Conservation (phyloP, 2,888 invertebrate genomes). For the Oscheius sp. region DNA sequence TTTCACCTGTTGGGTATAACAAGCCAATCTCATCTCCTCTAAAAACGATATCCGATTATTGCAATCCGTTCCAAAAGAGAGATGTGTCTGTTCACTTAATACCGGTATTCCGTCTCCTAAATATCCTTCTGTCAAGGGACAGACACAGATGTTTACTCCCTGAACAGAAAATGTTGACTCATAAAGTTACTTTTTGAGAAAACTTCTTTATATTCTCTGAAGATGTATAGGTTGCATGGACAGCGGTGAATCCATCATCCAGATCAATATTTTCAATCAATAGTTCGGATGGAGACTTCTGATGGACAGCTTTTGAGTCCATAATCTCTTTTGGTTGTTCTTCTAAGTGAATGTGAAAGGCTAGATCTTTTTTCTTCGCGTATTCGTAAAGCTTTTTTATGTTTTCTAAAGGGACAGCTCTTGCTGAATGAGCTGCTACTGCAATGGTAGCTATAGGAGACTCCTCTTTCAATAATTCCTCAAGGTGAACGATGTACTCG, state of each 20-base stretch:
- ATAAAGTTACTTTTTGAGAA: constrained; percentile 19
- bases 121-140: constrained; percentile 68
- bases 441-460: constrained; percentile 38
- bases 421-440: constrained; percentile 66
- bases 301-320: constrained; percentile 46
- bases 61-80: constrained; percentile 69
- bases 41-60: constrained; percentile 66
- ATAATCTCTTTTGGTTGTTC: constrained; percentile 67
- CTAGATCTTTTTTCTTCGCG: constrained; percentile 40
- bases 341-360: constrained; percentile 69
- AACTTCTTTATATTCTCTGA: constrained; percentile 47
- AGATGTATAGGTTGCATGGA: constrained; percentile 66
- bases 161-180: background rate
- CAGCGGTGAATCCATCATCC: constrained; percentile 55
- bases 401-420: constrained; percentile 60
- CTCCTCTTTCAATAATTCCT: constrained; percentile 33
- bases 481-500: constrained; percentile 52
- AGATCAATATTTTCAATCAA: constrained; percentile 42
- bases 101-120: constrained; percentile 66
- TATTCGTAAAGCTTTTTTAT: constrained; percentile 51
- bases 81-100: constrained; percentile 42
- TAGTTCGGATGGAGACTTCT: constrained; percentile 44
- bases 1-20: constrained; percentile 66
- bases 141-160: constrained; percentile 62
- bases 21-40: constrained; percentile 69